Base-by-base conservation (phyloP, 2,888 invertebrate species). In the Tenthredo distinguenda region DNA sequence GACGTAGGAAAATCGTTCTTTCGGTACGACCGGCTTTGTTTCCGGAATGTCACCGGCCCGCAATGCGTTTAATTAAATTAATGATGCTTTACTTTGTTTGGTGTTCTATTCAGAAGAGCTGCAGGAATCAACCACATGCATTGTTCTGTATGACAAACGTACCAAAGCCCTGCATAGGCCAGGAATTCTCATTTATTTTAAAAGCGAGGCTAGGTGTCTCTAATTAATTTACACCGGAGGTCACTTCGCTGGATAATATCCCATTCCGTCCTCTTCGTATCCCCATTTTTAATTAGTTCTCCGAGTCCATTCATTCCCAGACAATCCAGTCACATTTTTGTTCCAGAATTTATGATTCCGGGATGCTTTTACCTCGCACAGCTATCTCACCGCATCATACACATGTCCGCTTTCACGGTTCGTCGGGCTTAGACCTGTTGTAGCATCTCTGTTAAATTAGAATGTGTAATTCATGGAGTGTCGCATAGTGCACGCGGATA, bases 51-150 rank as follows among this genome's bases (percentile, higher is more conserved):
- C 74, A 74, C 5, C 74, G 40, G 21, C 43, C 43, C 15, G 43
- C 74, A 47, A 21, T 43, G 43, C 40, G 74, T 43, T 74, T 74
- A 74, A 74, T 74, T 74, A 26, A 40, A 74, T 74, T 74, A 74
- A 74, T 74, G 47, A 74, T 74, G 74, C 74, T 74, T 74, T 43
- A 74, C 74, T 74, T 74, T 74, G 43, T 74, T 74, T 47, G n/a
- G 15, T 40, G 12, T 26, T 74, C 74, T 21, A 74, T 74, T 74
- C 43, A 74, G 12, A 5, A 40, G 21, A 26, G 43, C 40, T 74
- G 43, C 40, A 74, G 40, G 43, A 74, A 74, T 74, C 74, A 74
- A 74, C 74, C 43, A 5, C 74, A 26, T 74, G 74, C 74, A 74
- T 74, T 74, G 74, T 74, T 74, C 74, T 21, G 47, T 43, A 40